A percentile compares a stretch with the other conserved stretches of the same genome.
phyloP scores from a whole-genome alignment of 1,140 invertebrate genomes.

The Ceratitis capitata region DNA sequence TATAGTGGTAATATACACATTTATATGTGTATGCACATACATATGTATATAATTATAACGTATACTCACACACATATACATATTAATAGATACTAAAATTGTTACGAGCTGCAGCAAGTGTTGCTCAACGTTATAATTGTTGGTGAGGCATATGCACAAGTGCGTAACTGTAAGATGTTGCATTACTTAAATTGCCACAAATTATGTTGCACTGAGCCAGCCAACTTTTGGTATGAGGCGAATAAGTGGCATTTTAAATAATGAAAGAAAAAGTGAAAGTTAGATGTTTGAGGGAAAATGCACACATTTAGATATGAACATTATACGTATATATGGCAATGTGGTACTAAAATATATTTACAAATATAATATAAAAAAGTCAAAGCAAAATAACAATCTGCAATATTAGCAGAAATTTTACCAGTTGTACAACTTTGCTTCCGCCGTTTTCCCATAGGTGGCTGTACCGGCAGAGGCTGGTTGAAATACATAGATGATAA shows the following conservation, averaged over 20 bases:
- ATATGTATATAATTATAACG: background rate
- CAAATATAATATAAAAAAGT: too few species aligned
- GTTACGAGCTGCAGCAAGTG: background rate
- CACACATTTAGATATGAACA: too few species aligned
- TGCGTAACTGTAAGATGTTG: background rate
- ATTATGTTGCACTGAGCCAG: background rate
- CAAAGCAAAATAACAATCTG: too few species aligned
- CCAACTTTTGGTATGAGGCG: background rate
- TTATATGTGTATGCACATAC: background rate
- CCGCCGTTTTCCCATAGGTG: too few species aligned
- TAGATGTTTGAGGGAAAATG: too few species aligned
- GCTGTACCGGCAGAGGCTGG: too few species aligned
- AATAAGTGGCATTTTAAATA: background rate
- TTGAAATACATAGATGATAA: too few species aligned
- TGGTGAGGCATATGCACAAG: background rate
- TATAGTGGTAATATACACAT: background rate
- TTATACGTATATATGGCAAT: too few species aligned
- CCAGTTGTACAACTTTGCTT: too few species aligned
- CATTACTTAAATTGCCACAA: constrained; percentile 5
- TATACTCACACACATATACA: background rate
- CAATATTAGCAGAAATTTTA: too few species aligned
- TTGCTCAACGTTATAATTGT: background rate
- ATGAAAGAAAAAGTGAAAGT: background rate
- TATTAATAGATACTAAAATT: background rate
- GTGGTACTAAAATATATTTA: too few species aligned